Base-by-base conservation (phyloP, 2,113 vertebrate genomes). In the Notothenia rossii region DNA sequence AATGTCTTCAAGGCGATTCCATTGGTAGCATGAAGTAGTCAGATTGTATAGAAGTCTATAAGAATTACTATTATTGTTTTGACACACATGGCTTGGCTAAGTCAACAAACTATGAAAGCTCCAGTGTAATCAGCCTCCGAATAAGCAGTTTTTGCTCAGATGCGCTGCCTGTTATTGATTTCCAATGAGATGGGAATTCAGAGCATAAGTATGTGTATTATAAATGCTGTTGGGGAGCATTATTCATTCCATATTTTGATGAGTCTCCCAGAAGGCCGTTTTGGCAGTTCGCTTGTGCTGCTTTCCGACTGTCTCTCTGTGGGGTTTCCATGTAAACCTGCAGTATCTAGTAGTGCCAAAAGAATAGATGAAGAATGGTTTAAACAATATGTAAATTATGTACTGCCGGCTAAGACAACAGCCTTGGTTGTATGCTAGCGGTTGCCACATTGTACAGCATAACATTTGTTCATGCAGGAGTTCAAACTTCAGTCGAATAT, bases 111-210 rank as follows among this genome's bases (percentile, higher is more conserved):
- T 61, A 49, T 63, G 68, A 79, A 80, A 78, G 55, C 68, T 86
- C 61, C 48, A 48, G 49, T 69, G 54, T 81, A 74, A 84, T 56
- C 74, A 14, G 18, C 36, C 17, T 69, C 9, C 49, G 48, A 76
- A 59, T 68, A 80, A 85, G 78, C 3, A 7, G 29, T 49, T 82
- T 79, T 61, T 56, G 50, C 85, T 84, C 65, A 74, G 50, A 74
- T 67, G 69, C 40, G 25, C 67, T 10, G 29, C 69, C 46, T 76
- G 20, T 22, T 80, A 85, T 88, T 22, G 85, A 92, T 88, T 85
- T 86, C 45, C 65, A 76, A 7, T 77, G 72, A 75, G 86, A 79
- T 63, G 10, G 69, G 64, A 82, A 81, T 78, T 82, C 63, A 77
- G 59, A 81, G 80, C 68, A 58, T 73, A 78, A 66, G 74, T 29